Conservation (phyloP, 2,113 vertebrate species). For the Actinemys pallida region DNA sequence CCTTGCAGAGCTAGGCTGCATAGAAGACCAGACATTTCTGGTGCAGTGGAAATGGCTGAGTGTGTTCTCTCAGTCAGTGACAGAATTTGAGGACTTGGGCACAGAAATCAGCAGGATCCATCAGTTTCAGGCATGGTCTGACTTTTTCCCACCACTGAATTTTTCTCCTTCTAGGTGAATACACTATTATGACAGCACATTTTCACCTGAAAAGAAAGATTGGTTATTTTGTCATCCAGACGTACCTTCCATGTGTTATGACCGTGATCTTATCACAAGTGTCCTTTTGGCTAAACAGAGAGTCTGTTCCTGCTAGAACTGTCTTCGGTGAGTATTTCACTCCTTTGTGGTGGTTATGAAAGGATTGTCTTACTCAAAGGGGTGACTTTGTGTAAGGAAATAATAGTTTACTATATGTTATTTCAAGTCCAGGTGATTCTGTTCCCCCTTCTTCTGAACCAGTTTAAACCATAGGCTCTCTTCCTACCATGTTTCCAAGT, state of each 20-base stretch:
- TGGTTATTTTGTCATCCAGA: conserved; percentile 98
- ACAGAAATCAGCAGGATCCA: background rate
- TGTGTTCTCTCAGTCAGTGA: background rate
- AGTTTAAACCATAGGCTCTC: background rate
- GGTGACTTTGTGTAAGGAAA: background rate
- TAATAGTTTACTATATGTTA: background rate
- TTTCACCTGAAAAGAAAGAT: conserved; percentile 99
- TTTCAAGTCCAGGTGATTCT: conserved; percentile 14
- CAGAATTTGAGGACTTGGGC: background rate
- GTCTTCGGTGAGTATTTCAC: conserved; percentile 91
- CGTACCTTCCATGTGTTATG: conserved; percentile 99
- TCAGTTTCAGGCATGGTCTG: background rate
- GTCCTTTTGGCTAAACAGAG: conserved; percentile 98
- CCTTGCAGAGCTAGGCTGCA: fast-evolving
- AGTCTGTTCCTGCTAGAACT: conserved; percentile 96
- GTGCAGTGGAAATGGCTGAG: background rate
- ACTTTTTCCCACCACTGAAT: background rate
- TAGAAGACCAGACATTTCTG: background rate
- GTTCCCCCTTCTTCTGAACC: background rate
- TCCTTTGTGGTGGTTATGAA: background rate
- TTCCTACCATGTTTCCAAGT: background rate
- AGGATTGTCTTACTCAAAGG: background rate
- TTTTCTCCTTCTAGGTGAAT: conserved; percentile 85
- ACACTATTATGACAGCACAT: conserved; percentile 97
- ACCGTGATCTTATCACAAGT: conserved; percentile 97